A percentile compares a stretch with the other conserved stretches of the same genome.
Conservation (phyloP, 2,888 invertebrate species). For the Sarcophaga subvicina region DNA sequence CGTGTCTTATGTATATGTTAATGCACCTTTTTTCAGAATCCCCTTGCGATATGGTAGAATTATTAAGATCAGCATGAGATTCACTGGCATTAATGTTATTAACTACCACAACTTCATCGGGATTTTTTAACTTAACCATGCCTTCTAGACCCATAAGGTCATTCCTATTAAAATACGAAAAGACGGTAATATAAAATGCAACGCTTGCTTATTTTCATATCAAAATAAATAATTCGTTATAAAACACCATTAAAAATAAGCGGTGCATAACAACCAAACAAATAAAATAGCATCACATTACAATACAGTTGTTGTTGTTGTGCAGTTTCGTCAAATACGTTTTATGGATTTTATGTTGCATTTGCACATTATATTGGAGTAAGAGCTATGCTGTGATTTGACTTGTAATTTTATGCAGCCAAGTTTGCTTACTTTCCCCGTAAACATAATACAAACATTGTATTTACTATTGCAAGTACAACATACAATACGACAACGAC, state of each 20-base stretch:
- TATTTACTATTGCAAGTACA: slow-evolving; percentile 37
- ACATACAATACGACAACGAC: slow-evolving; percentile 19
- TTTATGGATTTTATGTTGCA: slow-evolving; percentile 38
- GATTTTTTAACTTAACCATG: slow-evolving; percentile 88
- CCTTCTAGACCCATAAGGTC: slow-evolving; percentile 88
- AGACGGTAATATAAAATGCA: slow-evolving; percentile 7
- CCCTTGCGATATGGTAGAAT: slow-evolving; percentile 79
- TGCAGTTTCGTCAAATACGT: neutral
- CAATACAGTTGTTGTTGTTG: neutral
- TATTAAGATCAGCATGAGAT: slow-evolving; percentile 79
- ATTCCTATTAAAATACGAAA: slow-evolving; percentile 82
- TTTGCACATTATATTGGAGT: slow-evolving; percentile 17
- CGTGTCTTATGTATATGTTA: neutral
- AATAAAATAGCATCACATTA: slow-evolving; percentile 27
- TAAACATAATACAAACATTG: slow-evolving; percentile 12
- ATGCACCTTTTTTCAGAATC: slow-evolving; percentile 80
- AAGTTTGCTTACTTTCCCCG: slow-evolving; percentile 55
- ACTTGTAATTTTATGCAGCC: slow-evolving; percentile 26
- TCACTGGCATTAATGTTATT: slow-evolving; percentile 75
- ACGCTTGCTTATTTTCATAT: too few species aligned
- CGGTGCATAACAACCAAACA: slow-evolving; percentile 36
- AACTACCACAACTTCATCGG: slow-evolving; percentile 84
- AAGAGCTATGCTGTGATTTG: slow-evolving; percentile 14
- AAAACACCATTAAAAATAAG: slow-evolving; percentile 17
- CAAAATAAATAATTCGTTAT: neutral